These are phyloP conservation scores for Theristicus caerulescens DNA, from an alignment of 2,113 vertebrate species.

Conservation along the genomic window DNA sequence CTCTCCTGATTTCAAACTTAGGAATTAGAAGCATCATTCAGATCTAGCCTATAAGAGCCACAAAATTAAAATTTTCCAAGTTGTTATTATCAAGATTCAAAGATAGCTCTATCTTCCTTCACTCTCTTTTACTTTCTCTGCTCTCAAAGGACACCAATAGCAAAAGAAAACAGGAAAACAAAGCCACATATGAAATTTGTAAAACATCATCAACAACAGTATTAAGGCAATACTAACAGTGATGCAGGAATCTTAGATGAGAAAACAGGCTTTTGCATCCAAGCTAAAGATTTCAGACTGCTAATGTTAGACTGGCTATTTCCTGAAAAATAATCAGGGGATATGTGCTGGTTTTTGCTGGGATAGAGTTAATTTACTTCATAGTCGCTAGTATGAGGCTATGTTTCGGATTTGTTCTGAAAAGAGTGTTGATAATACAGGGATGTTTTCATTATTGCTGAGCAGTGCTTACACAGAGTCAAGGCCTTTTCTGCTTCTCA, in stretches of 20 bases:
- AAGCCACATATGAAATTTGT: rapidly evolving
- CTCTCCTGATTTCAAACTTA: not conserved
- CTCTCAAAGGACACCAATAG: not conserved
- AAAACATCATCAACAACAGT: not conserved
- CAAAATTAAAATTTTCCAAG: not conserved
- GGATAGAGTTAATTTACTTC: too few relatives aligned
- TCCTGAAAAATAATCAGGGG: not conserved
- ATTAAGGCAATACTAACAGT: not conserved
- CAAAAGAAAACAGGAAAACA: not conserved
- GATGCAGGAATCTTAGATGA: not conserved
- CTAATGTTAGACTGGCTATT: not conserved
- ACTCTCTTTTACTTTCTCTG: not conserved
- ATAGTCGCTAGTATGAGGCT: too few relatives aligned
- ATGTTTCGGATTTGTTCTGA: too few relatives aligned
- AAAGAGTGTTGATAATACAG: too few relatives aligned
- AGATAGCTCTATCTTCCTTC: not conserved
- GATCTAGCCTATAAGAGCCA: not conserved
- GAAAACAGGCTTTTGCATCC: not conserved
- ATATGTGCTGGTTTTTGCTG: too few relatives aligned
- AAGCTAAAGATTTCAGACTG: not conserved
- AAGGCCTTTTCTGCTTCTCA: too few relatives aligned
- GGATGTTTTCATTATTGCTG: too few relatives aligned
- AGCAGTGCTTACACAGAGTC: too few relatives aligned
- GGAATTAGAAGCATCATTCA: not conserved
- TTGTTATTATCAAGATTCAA: not conserved